Evolutionary conservation across 2,797 vertebrate species (phyloP).

Genomic region (Sebastes iracundus): DNA sequence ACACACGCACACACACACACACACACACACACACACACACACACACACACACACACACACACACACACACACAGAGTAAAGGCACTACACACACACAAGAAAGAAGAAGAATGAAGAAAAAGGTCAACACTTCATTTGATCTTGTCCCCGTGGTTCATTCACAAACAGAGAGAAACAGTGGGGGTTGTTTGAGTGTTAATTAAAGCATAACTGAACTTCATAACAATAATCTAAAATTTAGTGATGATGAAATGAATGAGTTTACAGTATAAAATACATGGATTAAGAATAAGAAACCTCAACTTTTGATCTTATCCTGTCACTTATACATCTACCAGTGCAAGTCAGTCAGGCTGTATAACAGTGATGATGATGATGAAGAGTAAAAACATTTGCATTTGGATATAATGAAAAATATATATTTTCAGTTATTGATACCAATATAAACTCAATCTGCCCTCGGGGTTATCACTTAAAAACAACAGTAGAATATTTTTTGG

Average conservation of each 20-base stretch:
- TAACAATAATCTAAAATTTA: not conserved
- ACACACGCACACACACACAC: not conserved
- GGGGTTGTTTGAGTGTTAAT: not conserved
- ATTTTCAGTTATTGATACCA: not conserved
- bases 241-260: not conserved
- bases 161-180: not conserved
- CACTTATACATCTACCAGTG: not conserved
- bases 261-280: not conserved
- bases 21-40: not conserved
- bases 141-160: not conserved
- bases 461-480: not conserved
- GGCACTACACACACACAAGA: not conserved
- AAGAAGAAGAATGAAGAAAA: constrained; percentile 16
- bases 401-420: not conserved
- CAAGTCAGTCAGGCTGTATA: not conserved
- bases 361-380: not conserved
- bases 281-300: not conserved
- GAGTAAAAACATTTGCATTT: not conserved
- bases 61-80: not conserved
- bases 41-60: not conserved
- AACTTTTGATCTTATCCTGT: not conserved
- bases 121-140: constrained; percentile 21
- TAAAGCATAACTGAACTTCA: not conserved
- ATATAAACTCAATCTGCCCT: not conserved
- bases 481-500: not conserved